Percentiles rank a stretch among this genome's conserved stretches.
Evolutionary conservation across 2,113 vertebrate species (phyloP).

Genomic region (Nothobranchius furzeri): DNA sequence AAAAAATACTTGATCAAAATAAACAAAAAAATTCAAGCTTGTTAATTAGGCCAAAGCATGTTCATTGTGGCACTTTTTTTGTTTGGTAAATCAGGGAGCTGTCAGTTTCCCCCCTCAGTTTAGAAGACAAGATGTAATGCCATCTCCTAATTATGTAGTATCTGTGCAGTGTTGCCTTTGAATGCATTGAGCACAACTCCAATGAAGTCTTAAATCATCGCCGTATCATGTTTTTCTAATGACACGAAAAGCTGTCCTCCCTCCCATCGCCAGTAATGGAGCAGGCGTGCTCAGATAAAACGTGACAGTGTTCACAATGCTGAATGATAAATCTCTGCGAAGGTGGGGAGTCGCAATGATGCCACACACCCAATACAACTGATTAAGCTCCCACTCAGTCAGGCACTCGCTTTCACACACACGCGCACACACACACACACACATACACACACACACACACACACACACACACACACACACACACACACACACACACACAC

Average conservation of each 20-base stretch:
- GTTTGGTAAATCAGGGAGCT: conserved; percentile 28
- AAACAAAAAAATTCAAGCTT: conserved; percentile 12
- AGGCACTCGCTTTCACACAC: neutral
- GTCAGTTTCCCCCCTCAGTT: conserved; percentile 26
- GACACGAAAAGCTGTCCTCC: conserved; percentile 63
- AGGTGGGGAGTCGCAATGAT: conserved; percentile 42
- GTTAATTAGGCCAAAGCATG: conserved; percentile 28
- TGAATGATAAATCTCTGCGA: conserved; percentile 59
- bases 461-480: neutral
- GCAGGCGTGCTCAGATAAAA: conserved; percentile 58
- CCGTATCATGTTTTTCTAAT: conserved; percentile 69
- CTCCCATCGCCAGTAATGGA: conserved; percentile 67
- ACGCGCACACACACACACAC: no score
- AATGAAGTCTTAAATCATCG: conserved; percentile 62
- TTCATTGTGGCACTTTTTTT: conserved; percentile 23
- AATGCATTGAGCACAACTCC: conserved; percentile 44
- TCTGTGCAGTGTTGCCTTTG: conserved; percentile 33
- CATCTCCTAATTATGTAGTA: conserved; percentile 46
- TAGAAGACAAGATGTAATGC: conserved; percentile 34
- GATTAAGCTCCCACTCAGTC: conserved; percentile 47
- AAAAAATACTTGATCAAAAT: neutral
- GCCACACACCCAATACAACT: conserved; percentile 38
- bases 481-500: no score
- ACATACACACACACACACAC: conserved; percentile 1
- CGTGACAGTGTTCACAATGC: conserved; percentile 64